Percentiles rank a stretch among this genome's conserved stretches.
phyloP scores from a whole-genome alignment of 2,797 vertebrate genomes.

The Cercopithecus mitis region DNA sequence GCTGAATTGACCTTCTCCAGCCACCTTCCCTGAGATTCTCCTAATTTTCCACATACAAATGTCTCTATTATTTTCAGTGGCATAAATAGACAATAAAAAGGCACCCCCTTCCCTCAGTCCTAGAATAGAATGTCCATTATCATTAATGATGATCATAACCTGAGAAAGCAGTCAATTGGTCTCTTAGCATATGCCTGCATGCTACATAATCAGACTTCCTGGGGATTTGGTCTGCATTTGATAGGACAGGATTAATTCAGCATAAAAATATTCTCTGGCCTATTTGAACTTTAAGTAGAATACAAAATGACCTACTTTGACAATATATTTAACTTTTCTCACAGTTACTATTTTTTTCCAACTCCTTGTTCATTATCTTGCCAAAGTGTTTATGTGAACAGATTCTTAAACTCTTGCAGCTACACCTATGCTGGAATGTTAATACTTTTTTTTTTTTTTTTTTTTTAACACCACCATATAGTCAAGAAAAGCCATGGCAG shows the following conservation, averaged over 20 bases:
- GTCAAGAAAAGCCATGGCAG: background rate
- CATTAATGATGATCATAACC: conserved; percentile 75
- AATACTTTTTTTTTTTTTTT: background rate
- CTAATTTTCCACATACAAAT: conserved; percentile 45
- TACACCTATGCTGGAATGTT: conserved; percentile 1
- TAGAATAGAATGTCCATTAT: conserved; percentile 66
- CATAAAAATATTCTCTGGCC: conserved; percentile 65
- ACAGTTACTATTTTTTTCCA: conserved; percentile 44
- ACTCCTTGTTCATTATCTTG: conserved; percentile 53
- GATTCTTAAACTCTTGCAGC: conserved; percentile 29
- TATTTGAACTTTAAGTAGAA: conserved; percentile 72
- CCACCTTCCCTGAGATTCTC: conserved; percentile 15
- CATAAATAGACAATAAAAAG: conserved; percentile 69
- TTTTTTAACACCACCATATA: background rate
- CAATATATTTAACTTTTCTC: conserved; percentile 70
- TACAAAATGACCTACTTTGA: conserved; percentile 72
- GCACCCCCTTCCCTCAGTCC: conserved; percentile 70
- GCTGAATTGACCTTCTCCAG: conserved; percentile 41
- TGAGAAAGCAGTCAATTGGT: conserved; percentile 62
- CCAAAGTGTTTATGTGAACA: conserved; percentile 57
- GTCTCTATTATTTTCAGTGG: conserved; percentile 62
- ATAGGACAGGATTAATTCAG: conserved; percentile 65
- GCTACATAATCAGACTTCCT: conserved; percentile 40
- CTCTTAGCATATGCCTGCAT: conserved; percentile 57
- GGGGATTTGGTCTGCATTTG: conserved; percentile 30